Conservation (phyloP, 2,113 vertebrate species). For the Pterophyllum scalare region DNA sequence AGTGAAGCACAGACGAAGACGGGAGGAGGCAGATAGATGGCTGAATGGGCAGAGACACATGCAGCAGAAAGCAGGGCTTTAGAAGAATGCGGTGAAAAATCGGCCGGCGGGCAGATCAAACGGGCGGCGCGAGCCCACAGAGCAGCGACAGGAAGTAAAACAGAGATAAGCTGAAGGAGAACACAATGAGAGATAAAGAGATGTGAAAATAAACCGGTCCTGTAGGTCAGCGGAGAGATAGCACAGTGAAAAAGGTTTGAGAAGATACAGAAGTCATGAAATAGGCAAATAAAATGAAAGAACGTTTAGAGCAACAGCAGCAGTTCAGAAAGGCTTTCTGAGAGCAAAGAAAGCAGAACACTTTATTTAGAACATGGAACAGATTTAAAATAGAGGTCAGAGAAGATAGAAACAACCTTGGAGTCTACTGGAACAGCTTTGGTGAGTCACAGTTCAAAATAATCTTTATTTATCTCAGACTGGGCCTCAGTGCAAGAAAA, state of each 20-base stretch:
- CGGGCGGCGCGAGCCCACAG: not conserved
- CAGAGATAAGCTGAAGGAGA: conserved; percentile 4
- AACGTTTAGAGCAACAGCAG: not conserved
- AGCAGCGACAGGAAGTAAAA: not conserved
- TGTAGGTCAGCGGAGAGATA: not conserved
- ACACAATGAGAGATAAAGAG: not conserved
- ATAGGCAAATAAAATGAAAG: not conserved
- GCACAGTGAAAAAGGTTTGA: not conserved
- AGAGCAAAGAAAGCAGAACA: not conserved
- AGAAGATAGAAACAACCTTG: not conserved
- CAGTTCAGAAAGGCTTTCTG: not conserved
- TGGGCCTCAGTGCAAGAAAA: not conserved
- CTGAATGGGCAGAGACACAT: conserved; percentile 10
- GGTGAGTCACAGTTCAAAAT: not conserved
- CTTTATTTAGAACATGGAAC: not conserved
- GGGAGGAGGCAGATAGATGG: conserved; percentile 6
- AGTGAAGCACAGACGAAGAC: not conserved
- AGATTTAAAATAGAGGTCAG: not conserved
- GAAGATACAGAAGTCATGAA: not conserved
- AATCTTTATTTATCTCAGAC: not conserved
- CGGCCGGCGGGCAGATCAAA: not conserved
- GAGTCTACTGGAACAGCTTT: not conserved
- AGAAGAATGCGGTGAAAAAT: not conserved
- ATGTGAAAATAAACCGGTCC: not conserved
- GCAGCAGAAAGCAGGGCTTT: not conserved